Evolutionary conservation across 2,797 vertebrate species (phyloP).

Genomic region (Pseudochromis fuscus): DNA sequence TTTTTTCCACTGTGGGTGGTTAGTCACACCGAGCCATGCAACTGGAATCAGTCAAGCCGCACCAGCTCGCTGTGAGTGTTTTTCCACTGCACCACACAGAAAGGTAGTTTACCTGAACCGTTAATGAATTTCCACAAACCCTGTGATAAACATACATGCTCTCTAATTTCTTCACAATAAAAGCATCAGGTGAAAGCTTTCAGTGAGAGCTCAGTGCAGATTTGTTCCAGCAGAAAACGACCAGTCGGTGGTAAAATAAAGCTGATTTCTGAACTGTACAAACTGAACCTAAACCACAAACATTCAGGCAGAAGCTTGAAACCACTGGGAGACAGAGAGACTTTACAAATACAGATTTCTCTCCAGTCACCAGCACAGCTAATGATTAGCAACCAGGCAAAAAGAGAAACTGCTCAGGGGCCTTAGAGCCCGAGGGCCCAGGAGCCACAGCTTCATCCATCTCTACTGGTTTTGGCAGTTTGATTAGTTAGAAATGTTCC

Average conservation of each 20-base stretch:
- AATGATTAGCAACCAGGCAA: no score
- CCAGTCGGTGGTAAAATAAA: background rate
- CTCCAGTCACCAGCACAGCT: no score
- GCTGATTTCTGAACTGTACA: no score
- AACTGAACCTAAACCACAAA: background rate
- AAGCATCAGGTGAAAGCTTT: background rate
- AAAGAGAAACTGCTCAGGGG: background rate
- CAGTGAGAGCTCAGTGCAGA: no score
- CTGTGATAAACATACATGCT: no score
- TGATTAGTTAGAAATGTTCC: slow-evolving; percentile 28
- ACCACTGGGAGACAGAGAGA: no score
- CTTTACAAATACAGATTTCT: no score
- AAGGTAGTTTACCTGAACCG: background rate
- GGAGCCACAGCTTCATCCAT: background rate
- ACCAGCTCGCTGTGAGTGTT: background rate
- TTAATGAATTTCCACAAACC: background rate
- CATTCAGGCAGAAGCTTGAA: no score
- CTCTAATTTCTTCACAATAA: background rate
- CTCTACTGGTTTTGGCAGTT: slow-evolving; percentile 20
- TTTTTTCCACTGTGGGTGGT: background rate
- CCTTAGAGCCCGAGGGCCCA: background rate
- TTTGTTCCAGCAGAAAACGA: slow-evolving; percentile 1
- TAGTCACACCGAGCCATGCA: background rate
- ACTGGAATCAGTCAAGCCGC: background rate
- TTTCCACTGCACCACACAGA: slow-evolving; percentile 7